Evolutionary conservation across 2,797 vertebrate species (phyloP), one percentile per base, ranked within the genome.

Genomic region (Argentina silus): DNA sequence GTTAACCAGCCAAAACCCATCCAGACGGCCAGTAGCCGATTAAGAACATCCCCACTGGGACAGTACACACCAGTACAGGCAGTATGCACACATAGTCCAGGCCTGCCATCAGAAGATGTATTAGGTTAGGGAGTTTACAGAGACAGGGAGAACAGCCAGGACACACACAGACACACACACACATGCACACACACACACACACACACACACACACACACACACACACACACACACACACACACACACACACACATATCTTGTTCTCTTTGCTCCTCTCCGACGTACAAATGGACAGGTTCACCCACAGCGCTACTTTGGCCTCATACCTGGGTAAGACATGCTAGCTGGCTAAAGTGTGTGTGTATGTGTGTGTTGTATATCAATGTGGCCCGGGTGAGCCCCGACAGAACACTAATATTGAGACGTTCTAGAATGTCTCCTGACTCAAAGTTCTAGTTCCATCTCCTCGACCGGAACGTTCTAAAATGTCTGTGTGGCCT

Each of bases 231-330:
- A 15, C 7, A 53, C 27, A 45, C 42, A 45, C 62, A 14, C 17
- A 50, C 69, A 48, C 14, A 70, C 56, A 61, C 27, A 70, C 68
- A 60, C 15, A 70, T 53, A 69, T 45, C 68, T 14, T 60, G 48
- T 27, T 56, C 14, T 15, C 73, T n/a, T 47, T 65, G n/a, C n/a
- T 4, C n/a, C 17, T n/a, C n/a, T 21, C 43, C 45, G 63, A 47
- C 17, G 43, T 64, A 17, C 4, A 44, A 4, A 47, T n/a, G 23
- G 55, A 6, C n/a, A 7, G 21, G 17, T 23, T 59, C 21, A 21
- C 5, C 57, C 17, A 53, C 15, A 51, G 50, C 11, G 15, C 14
- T 53, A 53, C 12, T 6, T 7, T 23, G 17, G 61, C 42, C 15
- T 43, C 43, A 0, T 45, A 8, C 3, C 8, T n/a, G 27, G 27